Conservation (phyloP, 1,140 invertebrate genomes). For the Lepidotrigona ventralis region DNA sequence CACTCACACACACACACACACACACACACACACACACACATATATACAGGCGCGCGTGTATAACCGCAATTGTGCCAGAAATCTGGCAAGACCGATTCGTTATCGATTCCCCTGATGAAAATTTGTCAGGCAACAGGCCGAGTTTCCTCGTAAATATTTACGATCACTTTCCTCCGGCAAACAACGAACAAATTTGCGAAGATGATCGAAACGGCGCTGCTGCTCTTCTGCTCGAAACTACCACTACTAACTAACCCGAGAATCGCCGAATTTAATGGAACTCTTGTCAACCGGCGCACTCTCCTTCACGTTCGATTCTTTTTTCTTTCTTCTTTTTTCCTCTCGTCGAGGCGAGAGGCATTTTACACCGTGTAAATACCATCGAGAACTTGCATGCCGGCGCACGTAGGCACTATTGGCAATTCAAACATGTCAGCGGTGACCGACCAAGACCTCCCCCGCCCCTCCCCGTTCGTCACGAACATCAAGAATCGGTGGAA, state of each 20-base stretch:
- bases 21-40: too few relatives aligned
- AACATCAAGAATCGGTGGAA: constrained; percentile 43
- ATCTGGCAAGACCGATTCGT: neutral
- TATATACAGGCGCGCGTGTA: too few relatives aligned
- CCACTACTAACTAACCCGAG: neutral
- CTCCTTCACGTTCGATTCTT: neutral
- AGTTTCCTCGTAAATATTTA: constrained; percentile 24
- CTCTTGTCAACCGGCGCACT: neutral
- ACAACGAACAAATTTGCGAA: neutral
- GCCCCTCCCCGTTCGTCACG: neutral
- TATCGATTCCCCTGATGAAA: constrained; percentile 2
- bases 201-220: neutral
- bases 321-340: neutral
- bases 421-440: constrained; percentile 21
- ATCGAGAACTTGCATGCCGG: neutral
- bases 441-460: neutral
- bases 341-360: neutral
- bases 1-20: too few relatives aligned
- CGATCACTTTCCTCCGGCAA: neutral
- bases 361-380: constrained; percentile 9
- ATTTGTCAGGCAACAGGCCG: neutral
- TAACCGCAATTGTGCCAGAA: neutral
- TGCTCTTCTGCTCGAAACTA: neutral
- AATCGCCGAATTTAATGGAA: constrained; percentile 26
- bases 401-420: neutral